Percentiles rank a stretch among this genome's conserved stretches.
Conservation (phyloP, 2,888 invertebrate species). For the Dicycla oo region DNA sequence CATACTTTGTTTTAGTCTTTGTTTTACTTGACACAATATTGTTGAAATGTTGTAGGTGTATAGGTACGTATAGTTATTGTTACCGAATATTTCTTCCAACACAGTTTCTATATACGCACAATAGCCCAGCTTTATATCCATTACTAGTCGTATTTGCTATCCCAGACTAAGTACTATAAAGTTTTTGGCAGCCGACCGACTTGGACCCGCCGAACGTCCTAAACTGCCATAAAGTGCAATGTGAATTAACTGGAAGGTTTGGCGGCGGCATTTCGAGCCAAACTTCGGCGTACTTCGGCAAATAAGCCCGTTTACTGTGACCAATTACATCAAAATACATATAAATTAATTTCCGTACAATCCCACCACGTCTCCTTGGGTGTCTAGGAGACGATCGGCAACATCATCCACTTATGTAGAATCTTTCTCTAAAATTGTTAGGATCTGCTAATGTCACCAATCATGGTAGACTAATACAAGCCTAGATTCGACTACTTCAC, state of each 20-base stretch:
- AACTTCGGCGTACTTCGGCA: constrained; percentile 68
- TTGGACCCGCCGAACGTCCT: constrained; percentile 73
- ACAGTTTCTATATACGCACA: constrained; percentile 4
- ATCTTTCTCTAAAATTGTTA: neutral
- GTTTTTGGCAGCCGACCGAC: constrained; percentile 80
- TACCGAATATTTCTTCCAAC: neutral
- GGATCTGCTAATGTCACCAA: neutral
- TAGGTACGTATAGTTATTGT: no score
- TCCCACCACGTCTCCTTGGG: no score
- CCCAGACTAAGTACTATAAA: constrained; percentile 62
- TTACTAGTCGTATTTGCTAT: constrained; percentile 40
- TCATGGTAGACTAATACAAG: neutral
- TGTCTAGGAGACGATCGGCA: neutral
- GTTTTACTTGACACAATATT: constrained; percentile 2
- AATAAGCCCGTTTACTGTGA: constrained; percentile 61
- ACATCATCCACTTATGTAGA: neutral
- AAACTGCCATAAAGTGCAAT: constrained; percentile 83
- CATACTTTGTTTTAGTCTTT: neutral
- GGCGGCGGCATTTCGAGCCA: constrained; percentile 75
- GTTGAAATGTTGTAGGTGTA: no score
- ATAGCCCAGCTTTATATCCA: constrained; percentile 26
- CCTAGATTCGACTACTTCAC: neutral
- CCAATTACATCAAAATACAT: constrained; percentile 48
- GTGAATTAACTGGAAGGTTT: constrained; percentile 79
- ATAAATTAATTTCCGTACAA: neutral